A percentile compares a stretch with the other conserved stretches of the same genome.
Evolutionary conservation across 2,797 vertebrate species (phyloP).

Genomic region (Huso huso): DNA sequence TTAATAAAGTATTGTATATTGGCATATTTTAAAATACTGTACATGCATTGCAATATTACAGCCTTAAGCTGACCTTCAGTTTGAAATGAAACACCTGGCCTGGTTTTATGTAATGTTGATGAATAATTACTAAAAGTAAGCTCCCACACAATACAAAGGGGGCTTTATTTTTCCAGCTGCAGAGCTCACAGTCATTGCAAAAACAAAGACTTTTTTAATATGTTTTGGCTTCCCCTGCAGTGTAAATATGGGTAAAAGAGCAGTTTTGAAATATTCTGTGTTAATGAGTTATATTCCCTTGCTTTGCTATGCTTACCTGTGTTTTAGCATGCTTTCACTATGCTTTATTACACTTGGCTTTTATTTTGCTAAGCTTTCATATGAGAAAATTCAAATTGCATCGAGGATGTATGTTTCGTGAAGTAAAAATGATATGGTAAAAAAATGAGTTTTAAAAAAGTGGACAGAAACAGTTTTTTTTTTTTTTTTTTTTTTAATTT

Average conservation of each 20-base stretch:
- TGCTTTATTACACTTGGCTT: no score
- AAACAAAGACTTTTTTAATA: background rate
- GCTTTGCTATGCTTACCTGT: no score
- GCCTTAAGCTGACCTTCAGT: slow-evolving; percentile 10
- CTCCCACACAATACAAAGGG: slow-evolving; percentile 20
- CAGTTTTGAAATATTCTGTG: no score
- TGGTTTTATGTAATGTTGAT: slow-evolving; percentile 15
- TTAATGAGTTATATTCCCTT: no score
- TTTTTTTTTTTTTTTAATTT: no score
- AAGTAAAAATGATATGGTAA: no score
- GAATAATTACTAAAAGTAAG: slow-evolving; percentile 15
- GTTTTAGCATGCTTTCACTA: no score
- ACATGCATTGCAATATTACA: slow-evolving; percentile 10
- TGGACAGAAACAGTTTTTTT: no score
- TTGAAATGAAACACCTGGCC: slow-evolving; percentile 17
- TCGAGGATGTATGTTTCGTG: no score
- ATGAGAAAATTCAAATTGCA: no score
- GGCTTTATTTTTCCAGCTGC: slow-evolving; percentile 21
- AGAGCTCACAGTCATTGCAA: background rate
- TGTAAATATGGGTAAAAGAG: slow-evolving; percentile 8
- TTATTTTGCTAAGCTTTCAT: no score
- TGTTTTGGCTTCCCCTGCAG: slow-evolving; percentile 9
- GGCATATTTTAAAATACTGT: slow-evolving; percentile 8
- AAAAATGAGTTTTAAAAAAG: no score
- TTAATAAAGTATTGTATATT: slow-evolving; percentile 7